These are phyloP conservation scores for Macrobrachium rosenbergii DNA, from an alignment of 1,140 invertebrate species.

Conservation along the genomic window DNA sequence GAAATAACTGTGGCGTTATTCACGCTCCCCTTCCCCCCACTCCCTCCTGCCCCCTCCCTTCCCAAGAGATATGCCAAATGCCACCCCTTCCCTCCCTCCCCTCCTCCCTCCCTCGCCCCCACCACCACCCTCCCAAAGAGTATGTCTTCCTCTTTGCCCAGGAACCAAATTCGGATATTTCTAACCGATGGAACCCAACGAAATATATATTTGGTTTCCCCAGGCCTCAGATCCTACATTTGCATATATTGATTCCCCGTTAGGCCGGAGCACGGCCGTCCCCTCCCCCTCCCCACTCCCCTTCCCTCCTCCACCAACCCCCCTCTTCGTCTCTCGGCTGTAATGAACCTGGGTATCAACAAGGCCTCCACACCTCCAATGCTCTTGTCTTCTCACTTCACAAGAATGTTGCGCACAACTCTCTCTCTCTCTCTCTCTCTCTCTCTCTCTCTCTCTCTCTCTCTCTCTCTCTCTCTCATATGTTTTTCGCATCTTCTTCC, in stretches of 20 bases:
- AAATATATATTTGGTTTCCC: conserved; percentile 65
- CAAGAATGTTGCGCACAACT: too few species aligned
- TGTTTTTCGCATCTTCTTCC: neutral
- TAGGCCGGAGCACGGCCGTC: conserved; percentile 35
- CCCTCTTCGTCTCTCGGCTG: neutral
- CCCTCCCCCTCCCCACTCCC: neutral
- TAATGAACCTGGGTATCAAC: too few species aligned
- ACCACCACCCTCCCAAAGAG: neutral
- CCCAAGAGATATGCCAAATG: neutral
- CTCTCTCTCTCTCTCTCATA: too few species aligned
- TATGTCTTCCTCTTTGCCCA: conserved; percentile 4
- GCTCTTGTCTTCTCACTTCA: too few species aligned
- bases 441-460: conserved; percentile 12
- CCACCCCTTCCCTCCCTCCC: neutral
- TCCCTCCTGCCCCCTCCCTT: neutral
- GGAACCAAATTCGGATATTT: conserved; percentile 60
- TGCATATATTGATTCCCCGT: conserved; percentile 65
- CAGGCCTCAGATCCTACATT: conserved; percentile 59
- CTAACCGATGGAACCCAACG: conserved; percentile 60
- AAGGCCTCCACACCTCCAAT: too few species aligned
- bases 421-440: conserved; percentile 13
- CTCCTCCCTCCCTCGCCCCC: neutral
- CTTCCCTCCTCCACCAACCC: neutral
- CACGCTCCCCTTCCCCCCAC: neutral
- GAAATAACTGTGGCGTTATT: neutral